Conservation (phyloP, 2,113 vertebrate genomes). For the Opisthocomus hoazin region DNA sequence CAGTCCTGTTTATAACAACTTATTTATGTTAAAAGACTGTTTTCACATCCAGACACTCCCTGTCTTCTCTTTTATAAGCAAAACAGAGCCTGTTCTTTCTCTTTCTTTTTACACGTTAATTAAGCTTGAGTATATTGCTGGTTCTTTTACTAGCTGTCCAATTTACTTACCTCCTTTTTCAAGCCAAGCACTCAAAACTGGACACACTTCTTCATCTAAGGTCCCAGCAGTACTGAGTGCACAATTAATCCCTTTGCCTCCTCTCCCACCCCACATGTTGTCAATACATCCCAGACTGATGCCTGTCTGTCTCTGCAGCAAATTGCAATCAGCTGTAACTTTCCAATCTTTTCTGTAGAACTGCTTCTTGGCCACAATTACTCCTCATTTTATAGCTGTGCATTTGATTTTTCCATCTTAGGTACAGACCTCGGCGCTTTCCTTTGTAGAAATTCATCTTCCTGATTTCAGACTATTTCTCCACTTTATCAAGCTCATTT, state of each 20-base stretch:
- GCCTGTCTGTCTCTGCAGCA: background rate
- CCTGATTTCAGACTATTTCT: constrained; percentile 51
- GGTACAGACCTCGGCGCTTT: background rate
- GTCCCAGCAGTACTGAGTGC: background rate
- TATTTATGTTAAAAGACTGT: accelerated
- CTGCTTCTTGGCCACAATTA: constrained; percentile 34
- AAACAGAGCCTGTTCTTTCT: background rate
- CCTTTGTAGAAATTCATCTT: constrained; percentile 36
- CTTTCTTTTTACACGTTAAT: background rate
- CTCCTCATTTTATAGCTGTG: constrained; percentile 24
- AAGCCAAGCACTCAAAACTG: background rate
- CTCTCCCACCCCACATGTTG: background rate
- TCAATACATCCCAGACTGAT: background rate
- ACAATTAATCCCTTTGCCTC: background rate
- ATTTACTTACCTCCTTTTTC: background rate
- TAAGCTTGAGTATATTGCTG: background rate
- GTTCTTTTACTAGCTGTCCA: background rate
- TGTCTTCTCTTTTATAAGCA: background rate
- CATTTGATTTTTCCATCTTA: constrained; percentile 45
- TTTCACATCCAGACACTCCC: background rate
- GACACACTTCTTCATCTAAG: background rate
- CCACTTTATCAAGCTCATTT: constrained; percentile 43
- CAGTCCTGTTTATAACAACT: background rate
- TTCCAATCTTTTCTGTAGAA: background rate
- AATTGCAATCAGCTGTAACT: constrained; percentile 47